phyloP scores from a whole-genome alignment of 2,888 invertebrate species.

The Stramonita haemastoma region DNA sequence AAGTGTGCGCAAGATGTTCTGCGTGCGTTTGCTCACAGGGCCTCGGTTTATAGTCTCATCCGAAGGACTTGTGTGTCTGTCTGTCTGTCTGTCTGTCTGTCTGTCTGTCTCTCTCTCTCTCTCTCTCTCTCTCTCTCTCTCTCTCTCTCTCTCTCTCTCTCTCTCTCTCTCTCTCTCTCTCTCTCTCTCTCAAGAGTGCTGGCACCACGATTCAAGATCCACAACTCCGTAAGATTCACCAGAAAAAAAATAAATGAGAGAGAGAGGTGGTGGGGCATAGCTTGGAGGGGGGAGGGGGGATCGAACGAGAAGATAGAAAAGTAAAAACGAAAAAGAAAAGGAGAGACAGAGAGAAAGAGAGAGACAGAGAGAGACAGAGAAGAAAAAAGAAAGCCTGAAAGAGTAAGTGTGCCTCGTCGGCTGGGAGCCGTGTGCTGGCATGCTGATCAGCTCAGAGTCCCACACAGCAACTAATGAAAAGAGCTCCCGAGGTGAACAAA shows the following conservation, averaged over 20 bases:
- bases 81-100: too few species aligned
- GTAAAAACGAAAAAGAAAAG: background rate
- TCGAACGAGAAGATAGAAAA: background rate
- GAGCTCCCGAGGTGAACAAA: conserved; percentile 34
- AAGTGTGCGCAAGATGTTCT: too few species aligned
- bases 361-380: background rate
- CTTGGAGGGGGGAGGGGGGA: too few species aligned
- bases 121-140: too few species aligned
- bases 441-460: conserved; percentile 20
- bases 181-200: background rate
- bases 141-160: too few species aligned
- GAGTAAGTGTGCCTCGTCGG: conserved; percentile 19
- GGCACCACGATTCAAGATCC: background rate
- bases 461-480: conserved; percentile 22
- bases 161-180: background rate
- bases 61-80: too few species aligned
- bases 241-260: background rate
- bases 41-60: too few species aligned
- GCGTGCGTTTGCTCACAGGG: too few species aligned
- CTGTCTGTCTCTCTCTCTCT: too few species aligned
- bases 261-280: too few species aligned
- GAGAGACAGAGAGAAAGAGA: background rate
- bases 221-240: too few species aligned
- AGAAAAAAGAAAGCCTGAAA: background rate
- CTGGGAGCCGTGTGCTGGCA: background rate